A percentile compares a stretch with the other conserved stretches of the same genome.
Conservation (phyloP, 2,113 vertebrate genomes). For the Tetrax tetrax region DNA sequence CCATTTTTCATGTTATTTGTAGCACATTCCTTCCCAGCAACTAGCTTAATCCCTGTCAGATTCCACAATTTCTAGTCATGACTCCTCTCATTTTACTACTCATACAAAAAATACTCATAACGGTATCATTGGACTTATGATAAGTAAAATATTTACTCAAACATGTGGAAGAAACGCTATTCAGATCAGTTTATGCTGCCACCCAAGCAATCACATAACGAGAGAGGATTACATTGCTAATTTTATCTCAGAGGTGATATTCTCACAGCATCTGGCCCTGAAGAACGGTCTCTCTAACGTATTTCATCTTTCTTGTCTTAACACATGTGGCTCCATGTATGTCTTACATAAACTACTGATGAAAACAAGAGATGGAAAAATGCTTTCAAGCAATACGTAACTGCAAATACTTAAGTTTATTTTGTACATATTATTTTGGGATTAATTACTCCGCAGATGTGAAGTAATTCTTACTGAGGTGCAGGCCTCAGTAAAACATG, state of each 20-base stretch:
- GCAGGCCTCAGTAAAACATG: neutral
- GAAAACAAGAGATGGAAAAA: neutral
- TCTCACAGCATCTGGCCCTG: neutral
- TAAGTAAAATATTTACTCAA: neutral
- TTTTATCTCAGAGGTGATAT: neutral
- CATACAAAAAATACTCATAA: neutral
- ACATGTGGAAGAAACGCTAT: neutral
- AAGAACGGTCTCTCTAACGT: neutral
- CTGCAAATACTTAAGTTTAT: neutral
- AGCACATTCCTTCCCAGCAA: neutral
- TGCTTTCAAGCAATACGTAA: neutral
- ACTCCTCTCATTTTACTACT: neutral
- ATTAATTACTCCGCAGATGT: neutral
- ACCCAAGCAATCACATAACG: neutral
- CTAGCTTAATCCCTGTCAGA: neutral
- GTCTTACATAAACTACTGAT: neutral
- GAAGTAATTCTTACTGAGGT: neutral
- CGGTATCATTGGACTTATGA: neutral
- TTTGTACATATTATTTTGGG: neutral
- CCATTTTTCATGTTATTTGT: neutral
- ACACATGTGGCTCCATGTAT: neutral
- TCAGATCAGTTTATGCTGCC: neutral
- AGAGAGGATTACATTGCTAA: constrained; percentile 6
- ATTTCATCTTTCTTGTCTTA: neutral
- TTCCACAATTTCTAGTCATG: neutral